A percentile compares a stretch with the other conserved stretches of the same genome.
These are phyloP conservation scores for Lepilemur ruficaudatus DNA, from an alignment of 2,797 vertebrate genomes.

Conservation along the genomic window DNA sequence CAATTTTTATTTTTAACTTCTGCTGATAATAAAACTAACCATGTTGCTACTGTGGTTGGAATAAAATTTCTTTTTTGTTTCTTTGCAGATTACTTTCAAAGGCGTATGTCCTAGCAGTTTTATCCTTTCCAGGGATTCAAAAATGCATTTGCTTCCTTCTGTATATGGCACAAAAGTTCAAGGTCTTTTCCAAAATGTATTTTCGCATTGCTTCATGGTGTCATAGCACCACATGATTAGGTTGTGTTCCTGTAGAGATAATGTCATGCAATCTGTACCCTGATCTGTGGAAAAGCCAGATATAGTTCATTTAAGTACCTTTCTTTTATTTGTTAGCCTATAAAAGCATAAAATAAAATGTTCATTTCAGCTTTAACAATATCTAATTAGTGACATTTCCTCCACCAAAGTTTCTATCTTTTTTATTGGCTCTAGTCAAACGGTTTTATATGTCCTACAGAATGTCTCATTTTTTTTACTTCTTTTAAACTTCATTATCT, in stretches of 20 bases:
- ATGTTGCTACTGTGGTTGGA: neutral
- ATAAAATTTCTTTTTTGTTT: neutral
- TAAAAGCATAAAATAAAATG: conserved; percentile 74
- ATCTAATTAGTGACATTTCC: conserved; percentile 74
- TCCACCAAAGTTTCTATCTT: conserved; percentile 60
- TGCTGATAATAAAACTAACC: neutral
- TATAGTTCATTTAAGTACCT: neutral
- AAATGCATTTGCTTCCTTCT: conserved; percentile 35
- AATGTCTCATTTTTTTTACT: conserved; percentile 71
- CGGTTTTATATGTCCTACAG: conserved; percentile 63
- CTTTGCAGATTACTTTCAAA: neutral
- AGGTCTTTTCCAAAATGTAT: conserved; percentile 38
- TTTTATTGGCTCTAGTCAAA: conserved; percentile 69
- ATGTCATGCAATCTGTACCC: conserved; percentile 7
- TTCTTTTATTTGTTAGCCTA: conserved; percentile 47
- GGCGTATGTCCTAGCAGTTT: neutral
- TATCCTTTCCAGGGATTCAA: neutral
- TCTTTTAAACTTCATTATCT: conserved; percentile 81
- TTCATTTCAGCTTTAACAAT: conserved; percentile 72
- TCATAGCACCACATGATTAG: conserved; percentile 1
- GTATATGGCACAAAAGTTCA: neutral
- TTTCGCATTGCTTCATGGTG: neutral
- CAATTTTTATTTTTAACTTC: neutral
- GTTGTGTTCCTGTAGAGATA: conserved; percentile 58
- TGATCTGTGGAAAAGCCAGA: conserved; percentile 52